A percentile compares a stretch with the other conserved stretches of the same genome.
Evolutionary conservation across 2,888 invertebrate genomes (phyloP).

Genomic region (Cantharis nigra): DNA sequence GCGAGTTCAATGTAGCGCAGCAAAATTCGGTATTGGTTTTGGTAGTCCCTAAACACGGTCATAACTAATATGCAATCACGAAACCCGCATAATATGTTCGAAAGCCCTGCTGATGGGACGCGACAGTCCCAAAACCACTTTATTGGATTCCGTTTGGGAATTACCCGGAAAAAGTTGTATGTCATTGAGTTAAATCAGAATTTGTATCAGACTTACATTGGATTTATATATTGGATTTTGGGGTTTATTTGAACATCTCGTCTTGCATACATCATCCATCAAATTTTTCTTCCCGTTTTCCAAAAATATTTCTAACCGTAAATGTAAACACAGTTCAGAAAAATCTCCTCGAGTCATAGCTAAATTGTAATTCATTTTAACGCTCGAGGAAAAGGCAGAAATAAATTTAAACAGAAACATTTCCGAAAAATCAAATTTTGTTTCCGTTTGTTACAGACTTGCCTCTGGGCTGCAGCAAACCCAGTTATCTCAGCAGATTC

Average conservation of each 20-base stretch:
- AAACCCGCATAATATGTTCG: slow-evolving; percentile 34
- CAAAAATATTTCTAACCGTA: not conserved
- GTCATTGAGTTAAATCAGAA: slow-evolving; percentile 40
- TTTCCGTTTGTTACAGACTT: slow-evolving; percentile 55
- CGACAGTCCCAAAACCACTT: slow-evolving; percentile 32
- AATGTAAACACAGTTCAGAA: slow-evolving; percentile 10
- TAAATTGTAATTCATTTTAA: slow-evolving; percentile 27
- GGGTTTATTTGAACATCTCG: slow-evolving; percentile 36
- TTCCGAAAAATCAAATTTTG: slow-evolving; percentile 29
- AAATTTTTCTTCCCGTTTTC: slow-evolving; percentile 8
- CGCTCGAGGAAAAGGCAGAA: slow-evolving; percentile 23
- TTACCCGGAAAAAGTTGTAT: slow-evolving; percentile 36
- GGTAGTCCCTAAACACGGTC: slow-evolving; percentile 33
- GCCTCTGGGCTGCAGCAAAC: slow-evolving; percentile 59
- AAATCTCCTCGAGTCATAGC: slow-evolving; percentile 15
- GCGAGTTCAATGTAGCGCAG: slow-evolving; percentile 31
- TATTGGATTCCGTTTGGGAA: slow-evolving; percentile 35
- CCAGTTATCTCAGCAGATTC: slow-evolving; percentile 62
- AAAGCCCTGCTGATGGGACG: slow-evolving; percentile 25
- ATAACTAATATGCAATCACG: slow-evolving; percentile 37
- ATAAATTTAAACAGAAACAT: slow-evolving; percentile 29
- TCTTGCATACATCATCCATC: slow-evolving; percentile 31
- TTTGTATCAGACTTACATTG: slow-evolving; percentile 32
- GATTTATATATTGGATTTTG: slow-evolving; percentile 38
- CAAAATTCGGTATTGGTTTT: slow-evolving; percentile 33